Conservation (phyloP, 2,113 vertebrate genomes). For the Puntigrus tetrazona region DNA sequence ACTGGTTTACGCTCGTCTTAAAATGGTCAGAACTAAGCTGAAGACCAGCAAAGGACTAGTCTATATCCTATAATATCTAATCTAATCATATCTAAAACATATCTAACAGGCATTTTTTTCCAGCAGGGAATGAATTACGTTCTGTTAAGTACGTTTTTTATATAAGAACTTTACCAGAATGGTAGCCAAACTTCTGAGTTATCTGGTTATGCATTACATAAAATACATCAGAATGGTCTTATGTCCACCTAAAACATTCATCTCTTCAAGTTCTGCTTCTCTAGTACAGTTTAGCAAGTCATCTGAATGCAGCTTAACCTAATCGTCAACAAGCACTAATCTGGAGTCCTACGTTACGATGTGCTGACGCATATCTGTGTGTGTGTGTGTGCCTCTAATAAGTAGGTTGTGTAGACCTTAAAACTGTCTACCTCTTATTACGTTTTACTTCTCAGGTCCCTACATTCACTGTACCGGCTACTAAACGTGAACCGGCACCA, state of each 20-base stretch:
- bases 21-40: too few species aligned
- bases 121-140: too few species aligned
- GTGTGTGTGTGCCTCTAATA: not conserved
- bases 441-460: not conserved
- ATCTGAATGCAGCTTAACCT: constrained; percentile 27
- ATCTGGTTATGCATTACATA: not conserved
- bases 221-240: not conserved
- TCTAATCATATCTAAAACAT: too few species aligned
- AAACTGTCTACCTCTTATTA: not conserved
- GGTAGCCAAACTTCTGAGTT: too few species aligned
- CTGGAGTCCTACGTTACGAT: not conserved
- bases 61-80: too few species aligned
- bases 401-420: not conserved
- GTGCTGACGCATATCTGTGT: not conserved
- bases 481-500: not conserved
- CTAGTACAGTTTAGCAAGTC: not conserved
- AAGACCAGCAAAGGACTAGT: too few species aligned
- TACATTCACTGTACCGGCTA: not conserved
- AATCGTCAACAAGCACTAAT: not conserved
- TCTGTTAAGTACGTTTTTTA: too few species aligned
- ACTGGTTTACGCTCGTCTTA: too few species aligned
- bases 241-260: not conserved
- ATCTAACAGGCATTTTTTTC: too few species aligned
- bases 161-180: too few species aligned
- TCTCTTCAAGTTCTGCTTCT: not conserved